phyloP scores from a whole-genome alignment of 2,797 vertebrate genomes.

The Tadarida brasiliensis region DNA sequence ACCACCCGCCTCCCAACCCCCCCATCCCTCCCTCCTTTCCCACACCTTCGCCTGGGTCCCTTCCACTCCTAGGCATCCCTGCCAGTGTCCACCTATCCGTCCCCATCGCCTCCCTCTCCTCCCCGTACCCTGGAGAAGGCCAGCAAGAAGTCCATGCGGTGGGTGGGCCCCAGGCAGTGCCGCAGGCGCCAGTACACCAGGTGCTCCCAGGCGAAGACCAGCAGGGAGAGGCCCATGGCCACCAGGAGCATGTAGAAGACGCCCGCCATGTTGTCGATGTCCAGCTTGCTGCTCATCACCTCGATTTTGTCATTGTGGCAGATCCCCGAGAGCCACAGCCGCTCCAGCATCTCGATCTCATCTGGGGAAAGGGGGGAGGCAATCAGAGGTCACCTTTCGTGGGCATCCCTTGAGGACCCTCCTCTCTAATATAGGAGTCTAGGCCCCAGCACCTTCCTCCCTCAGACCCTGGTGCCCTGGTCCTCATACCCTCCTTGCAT shows the following conservation, averaged over 20 bases:
- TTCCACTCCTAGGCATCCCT: neutral
- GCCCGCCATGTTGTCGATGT: conserved; percentile 99
- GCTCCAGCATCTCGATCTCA: conserved; percentile 96
- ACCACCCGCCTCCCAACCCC: neutral
- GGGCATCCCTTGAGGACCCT: conserved; percentile 91
- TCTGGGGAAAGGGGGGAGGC: conserved; percentile 93
- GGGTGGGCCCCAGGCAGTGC: conserved; percentile 93
- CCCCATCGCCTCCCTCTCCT: rapidly evolving
- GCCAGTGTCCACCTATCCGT: rapidly evolving
- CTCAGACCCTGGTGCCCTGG: neutral
- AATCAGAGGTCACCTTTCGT: conserved; percentile 91
- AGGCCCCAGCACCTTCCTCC: neutral
- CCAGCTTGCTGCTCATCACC: conserved; percentile 99
- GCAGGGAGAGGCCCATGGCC: conserved; percentile 98
- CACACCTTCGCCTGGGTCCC: conserved; percentile 86
- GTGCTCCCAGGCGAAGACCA: conserved; percentile 99
- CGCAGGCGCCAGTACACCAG: conserved; percentile 96
- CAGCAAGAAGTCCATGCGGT: conserved; percentile 94
- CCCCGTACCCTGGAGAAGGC: conserved; percentile 94
- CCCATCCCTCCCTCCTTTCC: rapidly evolving
- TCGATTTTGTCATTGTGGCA: conserved; percentile 99
- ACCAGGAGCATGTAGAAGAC: conserved; percentile 99
- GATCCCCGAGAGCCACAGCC: conserved; percentile 98
- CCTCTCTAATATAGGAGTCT: conserved; percentile 92
- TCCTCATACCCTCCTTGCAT: neutral